phyloP scores from a whole-genome alignment of 2,797 vertebrate species.

The Bradypodion pumilum region DNA sequence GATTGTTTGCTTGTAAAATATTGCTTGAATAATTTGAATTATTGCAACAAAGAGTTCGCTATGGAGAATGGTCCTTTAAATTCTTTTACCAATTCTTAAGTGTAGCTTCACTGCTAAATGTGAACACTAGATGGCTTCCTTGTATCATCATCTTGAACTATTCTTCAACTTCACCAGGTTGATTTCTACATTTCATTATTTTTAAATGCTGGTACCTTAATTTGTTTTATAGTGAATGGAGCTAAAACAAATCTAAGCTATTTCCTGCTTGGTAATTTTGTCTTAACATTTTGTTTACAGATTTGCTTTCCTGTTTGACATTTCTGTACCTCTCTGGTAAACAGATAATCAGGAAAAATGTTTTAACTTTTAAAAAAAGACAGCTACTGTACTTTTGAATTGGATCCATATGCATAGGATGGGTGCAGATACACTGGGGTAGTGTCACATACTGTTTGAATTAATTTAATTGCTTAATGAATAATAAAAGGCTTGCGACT shows the following conservation, averaged over 20 bases:
- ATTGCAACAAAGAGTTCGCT: constrained; percentile 18
- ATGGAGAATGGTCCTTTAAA: constrained; percentile 55
- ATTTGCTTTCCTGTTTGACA: not conserved
- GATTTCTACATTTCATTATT: constrained; percentile 41
- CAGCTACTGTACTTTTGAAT: constrained; percentile 24
- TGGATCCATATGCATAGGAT: constrained; percentile 11
- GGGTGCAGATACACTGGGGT: too few relatives aligned
- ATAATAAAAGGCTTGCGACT: not conserved
- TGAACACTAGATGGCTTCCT: constrained; percentile 82
- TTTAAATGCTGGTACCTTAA: constrained; percentile 35
- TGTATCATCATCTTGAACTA: constrained; percentile 62
- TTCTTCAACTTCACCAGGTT: constrained; percentile 37
- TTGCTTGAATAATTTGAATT: constrained; percentile 12
- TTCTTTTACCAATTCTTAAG: constrained; percentile 70
- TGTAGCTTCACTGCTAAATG: constrained; percentile 69
- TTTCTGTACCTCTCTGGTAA: constrained; percentile 47
- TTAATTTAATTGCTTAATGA: not conserved
- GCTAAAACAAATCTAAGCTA: constrained; percentile 10
- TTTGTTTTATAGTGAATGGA: constrained; percentile 21
- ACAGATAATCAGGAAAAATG: constrained; percentile 41
- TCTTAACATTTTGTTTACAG: constrained; percentile 19
- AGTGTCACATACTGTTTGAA: not conserved
- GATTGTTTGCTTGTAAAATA: not conserved
- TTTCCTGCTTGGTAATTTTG: not conserved
- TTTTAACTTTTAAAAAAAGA: constrained; percentile 37